Evolutionary conservation across 2,888 invertebrate genomes (phyloP), one percentile per base, ranked within the genome.

Genomic region (Steinernema hermaphroditum): DNA sequence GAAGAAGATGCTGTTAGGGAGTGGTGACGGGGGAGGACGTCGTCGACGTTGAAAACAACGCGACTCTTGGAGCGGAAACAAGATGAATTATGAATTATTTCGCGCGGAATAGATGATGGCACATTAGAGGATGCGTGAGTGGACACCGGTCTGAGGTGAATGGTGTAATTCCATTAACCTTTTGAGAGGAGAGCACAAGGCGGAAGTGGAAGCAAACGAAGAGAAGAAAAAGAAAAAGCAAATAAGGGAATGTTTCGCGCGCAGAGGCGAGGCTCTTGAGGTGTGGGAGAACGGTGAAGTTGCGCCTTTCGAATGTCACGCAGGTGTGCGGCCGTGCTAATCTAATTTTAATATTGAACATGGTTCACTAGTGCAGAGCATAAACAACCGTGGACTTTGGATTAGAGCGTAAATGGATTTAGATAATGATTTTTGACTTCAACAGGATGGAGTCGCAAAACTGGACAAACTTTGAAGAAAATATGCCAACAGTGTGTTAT

Each of bases 51-150:
- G 46, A 46, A 46, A 46, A 46, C 46, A 46, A 46, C 9, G 16
- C 46, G 46, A 19, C 19, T 27, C 54, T 22, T 54, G 54, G 16
- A 54, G 54, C 54, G 54, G 54, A 54, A 54, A 54, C 54, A 54
- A 54, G 54, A 54, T 54, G 54, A 54, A 54, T 54, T 54, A 54
- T 54, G 54, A 54, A 54, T 54, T 54, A 54, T 54, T 37, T 37
- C 54, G 22, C 54, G 54, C 54, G 54, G 54, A 54, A 54, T 54
- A 54, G 27, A 54, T 22, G 12, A 54, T 54, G 54, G 27, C 54
- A 27, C 14, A 6, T 54, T 27, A 14, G 27, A 6, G 24, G 27
- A 54, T 24, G 54, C n/a, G 22, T 54, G 54, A 54, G 54, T 54
- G 54, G 54, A 54, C 27, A 27, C n/a, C 6, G 54, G 54, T 54